A percentile compares a stretch with the other conserved stretches of the same genome.
These are phyloP conservation scores for Drosophila hydei DNA, from an alignment of 1,140 invertebrate species.

Conservation along the genomic window DNA sequence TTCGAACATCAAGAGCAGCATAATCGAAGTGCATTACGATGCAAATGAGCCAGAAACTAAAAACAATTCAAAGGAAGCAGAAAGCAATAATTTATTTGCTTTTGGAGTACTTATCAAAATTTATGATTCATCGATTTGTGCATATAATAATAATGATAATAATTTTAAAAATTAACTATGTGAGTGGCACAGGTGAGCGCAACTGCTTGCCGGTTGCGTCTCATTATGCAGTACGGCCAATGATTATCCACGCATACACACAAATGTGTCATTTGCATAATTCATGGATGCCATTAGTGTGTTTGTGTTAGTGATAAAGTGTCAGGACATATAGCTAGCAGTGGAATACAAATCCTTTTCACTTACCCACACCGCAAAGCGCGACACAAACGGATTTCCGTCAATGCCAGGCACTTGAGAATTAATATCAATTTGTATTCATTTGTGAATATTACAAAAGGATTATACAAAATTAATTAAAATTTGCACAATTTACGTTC, in stretches of 20 bases:
- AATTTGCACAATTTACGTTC: constrained; percentile 67
- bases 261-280: constrained; percentile 69
- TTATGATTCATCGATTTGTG: constrained; percentile 75
- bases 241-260: constrained; percentile 16
- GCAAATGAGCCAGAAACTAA: constrained; percentile 12
- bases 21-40: not conserved
- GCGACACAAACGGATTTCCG: constrained; percentile 58
- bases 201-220: constrained; percentile 19
- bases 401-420: constrained; percentile 65
- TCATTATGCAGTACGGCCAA: constrained; percentile 18
- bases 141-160: constrained; percentile 20
- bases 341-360: constrained; percentile 42
- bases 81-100: constrained; percentile 69
- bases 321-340: not conserved
- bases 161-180: constrained; percentile 18
- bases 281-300: constrained; percentile 58
- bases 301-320: constrained; percentile 27
- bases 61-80: constrained; percentile 55
- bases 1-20: no score
- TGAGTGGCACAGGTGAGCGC: constrained; percentile 20
- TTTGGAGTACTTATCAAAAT: constrained; percentile 67
- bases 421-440: constrained; percentile 82
- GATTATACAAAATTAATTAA: constrained; percentile 81
- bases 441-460: constrained; percentile 81
- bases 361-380: constrained; percentile 22